phyloP scores from a whole-genome alignment of 2,888 invertebrate genomes.

The Rhabditoides inermis region DNA sequence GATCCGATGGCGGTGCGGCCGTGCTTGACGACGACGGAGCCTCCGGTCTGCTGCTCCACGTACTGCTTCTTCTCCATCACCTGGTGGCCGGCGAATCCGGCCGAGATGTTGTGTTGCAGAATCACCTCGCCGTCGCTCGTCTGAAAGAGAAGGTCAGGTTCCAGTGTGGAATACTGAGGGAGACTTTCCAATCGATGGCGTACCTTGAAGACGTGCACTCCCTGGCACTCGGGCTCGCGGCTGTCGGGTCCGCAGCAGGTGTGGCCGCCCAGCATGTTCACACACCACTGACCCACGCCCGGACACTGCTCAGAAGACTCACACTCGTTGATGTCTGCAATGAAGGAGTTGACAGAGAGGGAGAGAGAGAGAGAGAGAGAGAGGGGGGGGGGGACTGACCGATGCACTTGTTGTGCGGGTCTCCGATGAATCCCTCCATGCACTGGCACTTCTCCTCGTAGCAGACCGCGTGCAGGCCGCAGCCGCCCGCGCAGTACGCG shows the following conservation, averaged over 20 bases:
- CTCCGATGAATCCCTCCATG: slow-evolving; percentile 77
- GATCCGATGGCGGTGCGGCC: too few relatives aligned
- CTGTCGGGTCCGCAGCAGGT: slow-evolving; percentile 36
- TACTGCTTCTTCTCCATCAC: not conserved
- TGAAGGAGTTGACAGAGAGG: not conserved
- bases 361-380: not conserved
- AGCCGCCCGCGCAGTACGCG: slow-evolving; percentile 43
- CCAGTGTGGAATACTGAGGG: too few relatives aligned
- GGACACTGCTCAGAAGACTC: slow-evolving; percentile 28
- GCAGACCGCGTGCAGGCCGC: slow-evolving; percentile 43
- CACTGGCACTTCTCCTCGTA: slow-evolving; percentile 65
- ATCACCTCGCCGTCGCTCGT: not conserved
- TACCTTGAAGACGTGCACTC: slow-evolving; percentile 12
- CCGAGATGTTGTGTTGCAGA: not conserved
- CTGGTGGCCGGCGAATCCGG: not conserved
- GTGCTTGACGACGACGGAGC: too few relatives aligned
- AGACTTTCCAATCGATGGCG: too few relatives aligned
- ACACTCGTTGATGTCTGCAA: slow-evolving; percentile 46
- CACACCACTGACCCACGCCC: slow-evolving; percentile 43
- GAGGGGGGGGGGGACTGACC: slow-evolving; percentile 12
- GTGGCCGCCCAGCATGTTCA: slow-evolving; percentile 39
- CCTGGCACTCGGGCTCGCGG: slow-evolving; percentile 31
- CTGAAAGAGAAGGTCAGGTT: too few relatives aligned
- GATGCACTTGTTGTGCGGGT: slow-evolving; percentile 54
- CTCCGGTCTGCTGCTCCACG: too few relatives aligned